Evolutionary conservation across 35 echinoderm and acorn worm genomes (phyloP), one percentile per base, ranked within the genome.

Genomic region (Diadema setosum): DNA sequence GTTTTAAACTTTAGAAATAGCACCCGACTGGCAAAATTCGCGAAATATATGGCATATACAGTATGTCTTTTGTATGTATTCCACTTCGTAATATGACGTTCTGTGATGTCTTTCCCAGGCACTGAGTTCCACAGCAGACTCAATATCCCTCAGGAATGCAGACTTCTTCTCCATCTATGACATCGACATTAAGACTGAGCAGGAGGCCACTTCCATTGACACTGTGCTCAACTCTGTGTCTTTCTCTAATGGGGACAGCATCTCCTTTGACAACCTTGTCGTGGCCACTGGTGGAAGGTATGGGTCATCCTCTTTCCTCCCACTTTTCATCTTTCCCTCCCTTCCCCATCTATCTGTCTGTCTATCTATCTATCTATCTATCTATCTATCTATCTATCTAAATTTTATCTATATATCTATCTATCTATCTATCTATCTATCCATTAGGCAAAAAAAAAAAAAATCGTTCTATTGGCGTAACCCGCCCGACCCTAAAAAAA

Each of bases 151-250:
- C 7, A 83, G 96, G 36, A 91, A 98, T n/a, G 48, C 81, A 35
- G 92, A 98, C 48, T 98, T 98, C 86, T 98, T 90, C 70, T 48
- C 37, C 42, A 91, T 98, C 5, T 94, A 98, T 69, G 92, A 94
- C 81, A 94, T 98, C 23, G 89, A 94, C 17, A 83, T 98, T 18
- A 91, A 82, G 84, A 83, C 81, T 45, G 86, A 83, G 17, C 83
- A 83, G 31, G 96, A 98, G 80, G 96, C 87, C 24, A 94, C 85
- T 41, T 90, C 91, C 16, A 58, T 98, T 27, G 92, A 98, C 24
- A 85, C 91, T 39, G 70, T 91, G 6, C 88, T 94, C 15, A 91
- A 98, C 81, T 87, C 91, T 16, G 96, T 98, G 0, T 81, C 85
- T 44, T 98, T 98, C 70, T 34, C 86, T 42, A 91, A 98, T 70